Base-by-base conservation (phyloP, 2,888 invertebrate species). In the Oegoconia quadripuncta region DNA sequence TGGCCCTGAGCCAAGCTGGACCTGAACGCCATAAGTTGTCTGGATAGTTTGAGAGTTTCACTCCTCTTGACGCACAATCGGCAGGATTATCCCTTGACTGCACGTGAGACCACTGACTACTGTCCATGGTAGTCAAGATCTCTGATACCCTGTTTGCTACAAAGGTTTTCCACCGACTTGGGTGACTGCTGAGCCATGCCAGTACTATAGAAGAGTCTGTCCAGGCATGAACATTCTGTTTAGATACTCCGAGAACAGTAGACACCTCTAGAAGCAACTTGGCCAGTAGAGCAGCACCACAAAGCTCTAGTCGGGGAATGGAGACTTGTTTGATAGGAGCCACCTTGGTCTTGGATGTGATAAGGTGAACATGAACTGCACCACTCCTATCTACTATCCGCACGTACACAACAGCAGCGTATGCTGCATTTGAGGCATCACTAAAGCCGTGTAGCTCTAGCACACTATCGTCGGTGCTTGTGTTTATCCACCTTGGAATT, bases 361-460 rank as follows among this genome's bases (percentile, higher is more conserved):
- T 8, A 5, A 32, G 9, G 2, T 12, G 2, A 2, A 22, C 22
- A 14, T 22, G 20, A 7, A 22, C 14, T 1, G 20, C 13, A 2
- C 22, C 13, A 8, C 22, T 14, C 1, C 7, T 3, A n/a, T 32
- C 32, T 2, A 32, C 14, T 3, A 22, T 11, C 2, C 32, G 22
- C 2, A 14, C n/a, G 11, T 32, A 32, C 3, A 46, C 34, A 3
- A 40, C 44, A 4, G 40, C 46, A 2, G 44, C 41, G 25, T 49
- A 49, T 1, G 52, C 52, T 5, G n/a, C 11, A 7, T 23, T 40
- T 0, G 48, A 52, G 0, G 52, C 49, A 9, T 50, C 32, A 13
- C 16, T n/a, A 11, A 32, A 32, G 11, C 23, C 23, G 22, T 22
- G 32, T 1, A 31, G 20, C 31, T 31, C 31, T 4, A 11, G 5